Evolutionary conservation across 2,888 invertebrate species (phyloP), one percentile per base, ranked within the genome.

Genomic region (Rhogogaster chlorosoma): DNA sequence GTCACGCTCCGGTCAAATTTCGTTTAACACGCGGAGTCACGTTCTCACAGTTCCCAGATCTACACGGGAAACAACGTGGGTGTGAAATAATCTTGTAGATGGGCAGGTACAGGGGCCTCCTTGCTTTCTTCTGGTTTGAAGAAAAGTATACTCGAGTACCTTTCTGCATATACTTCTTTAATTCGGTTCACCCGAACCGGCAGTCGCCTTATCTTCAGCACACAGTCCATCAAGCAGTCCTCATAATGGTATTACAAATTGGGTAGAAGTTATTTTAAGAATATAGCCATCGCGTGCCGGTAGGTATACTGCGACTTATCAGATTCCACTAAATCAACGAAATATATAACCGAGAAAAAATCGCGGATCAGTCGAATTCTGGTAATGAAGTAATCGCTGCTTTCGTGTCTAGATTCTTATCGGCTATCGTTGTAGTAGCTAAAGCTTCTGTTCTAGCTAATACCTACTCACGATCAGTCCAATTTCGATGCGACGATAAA

Each of bases 11-110:
- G 80, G 80, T 80, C 80, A 80, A 80, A 80, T 80, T 80, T 80
- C 80, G 80, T 80, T 80, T 80, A 80, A 80, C 61, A 80, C 57
- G 80, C 80, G 57, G 38, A 80, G 80, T 80, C 80, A 80, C 80
- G 80, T 80, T 80, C 61, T 38, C 80, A 57, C 61, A 80, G 61
- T 80, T 80, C 61, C 80, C n/a, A 36, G 22, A 7, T 53, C 22
- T 61, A 57, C 80, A 32, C 36, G 57, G 36, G 38, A 10, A 80
- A 80, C 57, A 80, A 80, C 57, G 22, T 38, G 80, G 38, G 57
- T 57, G 36, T 80, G 5, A 80, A 80, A 61, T 80, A 61, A 80
- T 80, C 38, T 61, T 22, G n/a, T 22, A 26, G 36, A 80, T 80
- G 26, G 38, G 80, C 22, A 38, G 38, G 80, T 36, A 53, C 26